A percentile compares a stretch with the other conserved stretches of the same genome.
phyloP scores from a whole-genome alignment of 2,113 vertebrate genomes.

The Brachionichthys hirsutus region DNA sequence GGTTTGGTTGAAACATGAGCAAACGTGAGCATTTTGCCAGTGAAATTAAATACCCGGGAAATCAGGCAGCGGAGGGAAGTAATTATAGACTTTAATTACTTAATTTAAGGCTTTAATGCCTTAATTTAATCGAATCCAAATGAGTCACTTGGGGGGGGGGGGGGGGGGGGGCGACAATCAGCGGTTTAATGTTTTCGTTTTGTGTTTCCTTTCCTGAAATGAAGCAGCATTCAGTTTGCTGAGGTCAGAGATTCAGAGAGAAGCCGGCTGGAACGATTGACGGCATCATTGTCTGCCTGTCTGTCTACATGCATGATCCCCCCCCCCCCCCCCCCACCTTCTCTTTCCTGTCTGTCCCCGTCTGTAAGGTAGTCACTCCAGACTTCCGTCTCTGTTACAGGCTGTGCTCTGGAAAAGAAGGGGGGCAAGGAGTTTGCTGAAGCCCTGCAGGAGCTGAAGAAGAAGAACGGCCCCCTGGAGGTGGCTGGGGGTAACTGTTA shows the following conservation, averaged over 20 bases:
- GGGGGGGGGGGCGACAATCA: background rate
- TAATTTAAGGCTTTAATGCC: conserved; percentile 17
- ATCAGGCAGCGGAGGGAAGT: no score
- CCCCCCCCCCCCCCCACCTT: background rate
- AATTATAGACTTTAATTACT: conserved; percentile 11
- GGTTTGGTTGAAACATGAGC: no score
- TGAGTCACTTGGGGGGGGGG: conserved; percentile 41
- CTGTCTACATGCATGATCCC: conserved; percentile 12
- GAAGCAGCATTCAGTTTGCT: no score
- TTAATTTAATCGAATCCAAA: conserved; percentile 23
- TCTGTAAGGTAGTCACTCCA: conserved; percentile 14
- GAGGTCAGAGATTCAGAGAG: conserved; percentile 27
- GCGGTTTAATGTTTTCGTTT: no score
- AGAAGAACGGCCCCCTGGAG: conserved; percentile 95
- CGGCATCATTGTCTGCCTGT: conserved; percentile 30
- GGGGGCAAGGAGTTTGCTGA: conserved; percentile 95
- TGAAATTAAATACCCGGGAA: no score
- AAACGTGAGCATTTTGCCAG: no score
- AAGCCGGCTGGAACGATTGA: conserved; percentile 28
- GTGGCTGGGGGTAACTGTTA: conserved; percentile 87
- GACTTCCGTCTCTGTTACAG: conserved; percentile 74
- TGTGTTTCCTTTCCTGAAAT: no score
- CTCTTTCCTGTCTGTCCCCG: conserved; percentile 3
- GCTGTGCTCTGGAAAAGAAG: conserved; percentile 94
- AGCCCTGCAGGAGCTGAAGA: conserved; percentile 89